Conservation (phyloP, 2,797 vertebrate genomes). For the Falco biarmicus region DNA sequence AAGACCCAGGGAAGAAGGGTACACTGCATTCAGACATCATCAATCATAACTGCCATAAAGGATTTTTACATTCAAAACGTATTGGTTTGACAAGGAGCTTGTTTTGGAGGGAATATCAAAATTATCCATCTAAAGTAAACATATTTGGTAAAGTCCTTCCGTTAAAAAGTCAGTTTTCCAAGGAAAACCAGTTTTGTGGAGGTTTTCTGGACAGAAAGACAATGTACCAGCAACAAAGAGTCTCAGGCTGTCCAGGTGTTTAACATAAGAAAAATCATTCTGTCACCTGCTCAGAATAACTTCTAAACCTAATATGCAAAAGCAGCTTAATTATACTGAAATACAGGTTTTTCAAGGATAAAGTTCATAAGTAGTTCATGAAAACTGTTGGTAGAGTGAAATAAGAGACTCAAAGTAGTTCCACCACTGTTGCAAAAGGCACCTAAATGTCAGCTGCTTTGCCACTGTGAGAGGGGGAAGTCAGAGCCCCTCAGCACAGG, state of each 20-base stretch:
- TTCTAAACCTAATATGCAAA: not conserved
- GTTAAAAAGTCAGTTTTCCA: not conserved
- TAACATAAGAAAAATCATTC: not conserved
- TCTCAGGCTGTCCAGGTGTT: not conserved
- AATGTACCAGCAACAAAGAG: not conserved
- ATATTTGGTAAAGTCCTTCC: not conserved
- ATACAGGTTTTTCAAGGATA: not conserved
- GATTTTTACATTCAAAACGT: not conserved
- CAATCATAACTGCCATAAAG: not conserved
- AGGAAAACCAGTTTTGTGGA: not conserved
- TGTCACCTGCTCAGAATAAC: not conserved
- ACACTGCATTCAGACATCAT: not conserved
- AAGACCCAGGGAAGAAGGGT: not conserved
- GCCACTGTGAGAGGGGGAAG: not conserved
- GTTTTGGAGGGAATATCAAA: not conserved
- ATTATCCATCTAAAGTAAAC: not conserved
- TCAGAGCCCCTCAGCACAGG: not conserved
- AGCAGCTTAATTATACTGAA: not conserved
- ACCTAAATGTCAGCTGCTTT: not conserved
- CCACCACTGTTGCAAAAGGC: not conserved
- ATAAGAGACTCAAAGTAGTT: not conserved
- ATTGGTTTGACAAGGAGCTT: not conserved
- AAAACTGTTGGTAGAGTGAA: not conserved
- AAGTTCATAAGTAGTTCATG: not conserved
- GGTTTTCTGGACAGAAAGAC: not conserved